A percentile compares a stretch with the other conserved stretches of the same genome.
Evolutionary conservation across 1,140 invertebrate species (phyloP).

Genomic region (Hestina assimilis): DNA sequence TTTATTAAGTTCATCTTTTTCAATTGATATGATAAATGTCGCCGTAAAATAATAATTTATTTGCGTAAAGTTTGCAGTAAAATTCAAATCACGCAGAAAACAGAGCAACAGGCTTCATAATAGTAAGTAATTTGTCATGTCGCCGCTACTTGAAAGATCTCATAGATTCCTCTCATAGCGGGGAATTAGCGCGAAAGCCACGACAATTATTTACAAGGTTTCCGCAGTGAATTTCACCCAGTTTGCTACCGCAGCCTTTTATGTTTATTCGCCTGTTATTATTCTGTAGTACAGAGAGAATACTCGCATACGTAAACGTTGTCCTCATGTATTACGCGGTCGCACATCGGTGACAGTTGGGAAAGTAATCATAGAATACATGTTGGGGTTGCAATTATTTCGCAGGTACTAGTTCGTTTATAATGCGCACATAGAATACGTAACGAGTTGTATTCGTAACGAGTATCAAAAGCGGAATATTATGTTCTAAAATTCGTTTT

Average conservation of each 20-base stretch:
- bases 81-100: constrained; percentile 26
- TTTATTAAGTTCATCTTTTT: too few species aligned
- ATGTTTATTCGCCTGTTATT: constrained; percentile 67
- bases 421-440: constrained; percentile 55
- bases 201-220: constrained; percentile 66
- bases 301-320: constrained; percentile 60
- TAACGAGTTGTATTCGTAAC: constrained; percentile 32
- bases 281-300: constrained; percentile 49
- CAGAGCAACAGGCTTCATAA: constrained; percentile 47
- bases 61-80: constrained; percentile 9
- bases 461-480: not conserved
- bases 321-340: constrained; percentile 50
- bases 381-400: constrained; percentile 60
- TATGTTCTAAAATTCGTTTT: not conserved
- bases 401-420: constrained; percentile 35
- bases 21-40: too few species aligned
- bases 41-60: too few species aligned
- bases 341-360: constrained; percentile 43
- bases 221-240: constrained; percentile 51
- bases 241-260: constrained; percentile 44
- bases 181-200: constrained; percentile 58
- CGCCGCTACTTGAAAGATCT: constrained; percentile 36
- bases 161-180: constrained; percentile 57
- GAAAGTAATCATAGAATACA: constrained; percentile 63
- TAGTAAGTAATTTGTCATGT: constrained; percentile 36